Conservation (phyloP, 2,888 invertebrate species). For the Acleris holmiana region DNA sequence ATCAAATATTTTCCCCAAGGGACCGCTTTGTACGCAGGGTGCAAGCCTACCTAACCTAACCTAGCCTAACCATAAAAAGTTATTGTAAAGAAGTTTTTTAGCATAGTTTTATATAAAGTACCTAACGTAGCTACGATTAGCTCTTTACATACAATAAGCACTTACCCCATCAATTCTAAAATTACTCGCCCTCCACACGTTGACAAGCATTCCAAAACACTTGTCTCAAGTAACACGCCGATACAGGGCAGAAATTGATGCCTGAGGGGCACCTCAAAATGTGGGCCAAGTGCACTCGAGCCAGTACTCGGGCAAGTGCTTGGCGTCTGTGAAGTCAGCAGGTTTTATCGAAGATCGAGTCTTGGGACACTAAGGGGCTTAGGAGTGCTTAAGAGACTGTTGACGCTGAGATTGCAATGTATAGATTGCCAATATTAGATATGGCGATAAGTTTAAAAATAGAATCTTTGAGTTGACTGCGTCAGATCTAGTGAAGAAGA, state of each 20-base stretch:
- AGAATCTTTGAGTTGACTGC: constrained; percentile 27
- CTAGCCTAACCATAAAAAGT: no score
- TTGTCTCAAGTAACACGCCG: constrained; percentile 43
- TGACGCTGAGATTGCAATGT: constrained; percentile 25
- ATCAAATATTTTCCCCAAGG: no score
- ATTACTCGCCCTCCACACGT: constrained; percentile 36
- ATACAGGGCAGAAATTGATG: constrained; percentile 46
- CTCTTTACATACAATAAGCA: neutral
- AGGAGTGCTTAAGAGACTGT: constrained; percentile 11
- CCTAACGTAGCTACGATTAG: neutral
- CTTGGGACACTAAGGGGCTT: constrained; percentile 38
- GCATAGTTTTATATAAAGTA: neutral
- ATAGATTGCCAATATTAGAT: constrained; percentile 37
- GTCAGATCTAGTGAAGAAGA: neutral
- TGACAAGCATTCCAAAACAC: constrained; percentile 34
- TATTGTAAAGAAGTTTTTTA: no score
- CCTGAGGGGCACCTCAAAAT: constrained; percentile 48
- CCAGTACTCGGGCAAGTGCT: constrained; percentile 24
- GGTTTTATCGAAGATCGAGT: constrained; percentile 46
- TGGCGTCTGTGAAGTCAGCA: constrained; percentile 45
- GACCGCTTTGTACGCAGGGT: no score
- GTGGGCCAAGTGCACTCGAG: constrained; percentile 50
- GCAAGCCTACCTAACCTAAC: no score
- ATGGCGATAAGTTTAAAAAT: constrained; percentile 21
- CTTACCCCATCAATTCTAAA: constrained; percentile 17